phyloP scores from a whole-genome alignment of 2,888 invertebrate species.

The Chelonus formosanus region DNA sequence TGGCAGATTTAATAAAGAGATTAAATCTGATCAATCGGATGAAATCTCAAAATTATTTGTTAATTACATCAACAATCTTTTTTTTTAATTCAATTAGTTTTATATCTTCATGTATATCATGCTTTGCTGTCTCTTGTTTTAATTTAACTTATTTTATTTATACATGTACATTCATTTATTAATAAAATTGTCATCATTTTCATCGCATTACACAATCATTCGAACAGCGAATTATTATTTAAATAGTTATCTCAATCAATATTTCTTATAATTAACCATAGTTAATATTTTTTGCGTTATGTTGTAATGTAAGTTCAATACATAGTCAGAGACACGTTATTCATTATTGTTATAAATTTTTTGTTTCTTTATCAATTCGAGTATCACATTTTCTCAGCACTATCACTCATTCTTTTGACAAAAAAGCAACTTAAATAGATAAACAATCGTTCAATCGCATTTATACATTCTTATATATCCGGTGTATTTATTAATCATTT shows the following conservation, averaged over 20 bases:
- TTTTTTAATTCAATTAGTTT: too few relatives aligned
- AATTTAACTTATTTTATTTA: too few relatives aligned
- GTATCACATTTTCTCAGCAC: conserved; percentile 38
- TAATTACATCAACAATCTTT: too few relatives aligned
- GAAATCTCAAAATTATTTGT: too few relatives aligned
- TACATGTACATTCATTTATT: too few relatives aligned
- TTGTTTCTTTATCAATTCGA: conserved; percentile 34
- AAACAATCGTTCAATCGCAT: conserved; percentile 32
- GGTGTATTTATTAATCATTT: conserved; percentile 30
- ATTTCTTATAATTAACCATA: conserved; percentile 35
- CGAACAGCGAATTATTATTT: conserved; percentile 25
- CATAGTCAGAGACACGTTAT: conserved; percentile 53
- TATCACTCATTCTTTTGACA: conserved; percentile 44
- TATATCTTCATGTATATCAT: too few relatives aligned
- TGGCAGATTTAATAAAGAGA: too few relatives aligned
- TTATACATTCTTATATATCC: conserved; percentile 32
- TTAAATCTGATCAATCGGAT: too few relatives aligned
- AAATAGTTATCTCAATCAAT: conserved; percentile 47
- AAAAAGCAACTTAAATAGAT: conserved; percentile 48
- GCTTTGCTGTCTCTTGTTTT: too few relatives aligned
- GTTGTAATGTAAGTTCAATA: conserved; percentile 38
- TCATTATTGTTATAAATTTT: conserved; percentile 30
- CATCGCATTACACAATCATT: too few relatives aligned
- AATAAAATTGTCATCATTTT: too few relatives aligned
- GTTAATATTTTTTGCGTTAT: conserved; percentile 45